Conservation (phyloP, 2,113 vertebrate genomes). For the Fulmarus glacialis region DNA sequence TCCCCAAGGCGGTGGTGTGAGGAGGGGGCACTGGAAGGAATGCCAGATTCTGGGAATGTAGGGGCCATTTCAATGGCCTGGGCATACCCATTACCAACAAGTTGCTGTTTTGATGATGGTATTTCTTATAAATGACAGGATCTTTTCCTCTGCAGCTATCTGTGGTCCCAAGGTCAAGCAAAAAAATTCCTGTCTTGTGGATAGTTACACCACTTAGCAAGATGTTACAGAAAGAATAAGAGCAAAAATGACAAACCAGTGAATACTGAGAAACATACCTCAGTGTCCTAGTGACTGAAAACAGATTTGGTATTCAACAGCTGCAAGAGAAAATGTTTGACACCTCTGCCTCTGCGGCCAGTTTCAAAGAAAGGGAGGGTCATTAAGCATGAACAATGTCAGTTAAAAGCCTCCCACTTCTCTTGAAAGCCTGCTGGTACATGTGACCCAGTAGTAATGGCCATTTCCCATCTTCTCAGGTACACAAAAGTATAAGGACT, state of each 20-base stretch:
- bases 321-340: background rate
- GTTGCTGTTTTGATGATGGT: background rate
- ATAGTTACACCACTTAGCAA: background rate
- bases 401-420: background rate
- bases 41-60: background rate
- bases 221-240: background rate
- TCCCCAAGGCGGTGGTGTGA: background rate
- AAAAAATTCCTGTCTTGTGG: background rate
- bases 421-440: background rate
- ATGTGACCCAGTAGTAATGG: background rate
- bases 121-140: background rate
- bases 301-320: background rate
- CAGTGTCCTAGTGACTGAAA: background rate
- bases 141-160: background rate
- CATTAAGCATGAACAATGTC: background rate
- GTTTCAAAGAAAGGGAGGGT: background rate
- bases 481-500: background rate
- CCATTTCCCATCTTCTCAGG: background rate
- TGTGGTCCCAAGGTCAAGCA: background rate
- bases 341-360: background rate
- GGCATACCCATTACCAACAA: no score
- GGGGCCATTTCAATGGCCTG: background rate
- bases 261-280: background rate
- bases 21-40: background rate
- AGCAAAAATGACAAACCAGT: background rate